Evolutionary conservation across 2,113 vertebrate species (phyloP).

Genomic region (Ptyas mucosa): DNA sequence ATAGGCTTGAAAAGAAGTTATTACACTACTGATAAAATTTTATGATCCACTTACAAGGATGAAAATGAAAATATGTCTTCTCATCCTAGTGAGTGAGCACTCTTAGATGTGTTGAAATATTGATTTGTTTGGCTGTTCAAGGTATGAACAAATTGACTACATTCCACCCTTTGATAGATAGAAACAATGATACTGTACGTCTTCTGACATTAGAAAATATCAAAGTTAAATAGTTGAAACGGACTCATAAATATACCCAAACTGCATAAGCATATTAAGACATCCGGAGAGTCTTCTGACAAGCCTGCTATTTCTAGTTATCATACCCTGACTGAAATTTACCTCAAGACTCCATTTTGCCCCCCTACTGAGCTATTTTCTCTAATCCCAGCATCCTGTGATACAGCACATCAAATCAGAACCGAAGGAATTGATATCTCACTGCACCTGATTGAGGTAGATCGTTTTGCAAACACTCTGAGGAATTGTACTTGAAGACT

Average conservation of each 20-base stretch:
- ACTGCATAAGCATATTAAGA: background rate
- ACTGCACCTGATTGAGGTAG: background rate
- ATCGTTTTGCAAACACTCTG: background rate
- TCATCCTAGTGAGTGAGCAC: slow-evolving; percentile 51
- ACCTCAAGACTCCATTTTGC: background rate
- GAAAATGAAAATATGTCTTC: slow-evolving; percentile 34
- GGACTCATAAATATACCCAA: background rate
- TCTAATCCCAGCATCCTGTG: background rate
- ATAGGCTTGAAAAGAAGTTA: slow-evolving; percentile 42
- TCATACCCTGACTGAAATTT: background rate
- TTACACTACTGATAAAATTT: slow-evolving; percentile 47
- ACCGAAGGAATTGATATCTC: background rate
- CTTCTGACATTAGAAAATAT: background rate
- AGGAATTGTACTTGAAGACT: background rate
- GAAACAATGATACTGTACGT: background rate
- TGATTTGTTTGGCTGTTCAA: slow-evolving; percentile 52
- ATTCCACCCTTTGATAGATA: background rate
- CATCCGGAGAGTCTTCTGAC: background rate
- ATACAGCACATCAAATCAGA: background rate
- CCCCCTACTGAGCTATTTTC: background rate
- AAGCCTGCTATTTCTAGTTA: background rate
- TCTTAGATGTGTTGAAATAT: slow-evolving; percentile 52
- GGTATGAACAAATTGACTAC: slow-evolving; percentile 41
- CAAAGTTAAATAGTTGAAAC: background rate
- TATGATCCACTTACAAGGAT: slow-evolving; percentile 51